phyloP scores from a whole-genome alignment of 2,797 vertebrate genomes.

The Crenichthys baileyi region DNA sequence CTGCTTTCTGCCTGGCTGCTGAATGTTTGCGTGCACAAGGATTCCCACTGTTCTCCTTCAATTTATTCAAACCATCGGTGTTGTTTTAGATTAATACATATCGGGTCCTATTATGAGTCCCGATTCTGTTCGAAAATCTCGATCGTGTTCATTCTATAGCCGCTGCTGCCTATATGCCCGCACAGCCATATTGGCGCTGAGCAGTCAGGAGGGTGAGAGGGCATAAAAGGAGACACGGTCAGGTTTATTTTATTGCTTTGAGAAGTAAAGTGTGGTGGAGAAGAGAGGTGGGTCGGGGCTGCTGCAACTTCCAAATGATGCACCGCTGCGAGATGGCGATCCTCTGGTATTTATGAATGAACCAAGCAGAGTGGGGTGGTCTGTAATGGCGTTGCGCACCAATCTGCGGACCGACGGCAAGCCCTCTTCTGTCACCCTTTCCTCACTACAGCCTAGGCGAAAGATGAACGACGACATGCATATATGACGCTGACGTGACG shows the following conservation, averaged over 20 bases:
- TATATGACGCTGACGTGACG: conserved; percentile 73
- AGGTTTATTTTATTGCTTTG: conserved; percentile 69
- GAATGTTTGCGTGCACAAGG: conserved; percentile 34
- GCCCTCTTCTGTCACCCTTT: conserved; percentile 40
- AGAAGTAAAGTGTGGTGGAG: conserved; percentile 38
- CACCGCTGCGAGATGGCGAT: conserved; percentile 76
- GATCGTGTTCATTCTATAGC: conserved; percentile 23
- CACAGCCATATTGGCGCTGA: conserved; percentile 72
- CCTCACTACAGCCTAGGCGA: conserved; percentile 35
- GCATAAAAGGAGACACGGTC: conserved; percentile 44
- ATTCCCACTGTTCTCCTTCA: conserved; percentile 10
- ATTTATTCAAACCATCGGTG: neutral
- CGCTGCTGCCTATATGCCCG: conserved; percentile 28
- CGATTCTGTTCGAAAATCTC: conserved; percentile 5
- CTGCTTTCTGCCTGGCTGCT: conserved; percentile 26
- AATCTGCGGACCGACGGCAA: conserved; percentile 58
- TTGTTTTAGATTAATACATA: neutral
- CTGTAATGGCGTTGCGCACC: conserved; percentile 78
- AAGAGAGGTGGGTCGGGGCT: neutral
- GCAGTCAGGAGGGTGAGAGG: conserved; percentile 23
- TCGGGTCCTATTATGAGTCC: neutral
- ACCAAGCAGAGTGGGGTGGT: conserved; percentile 64
- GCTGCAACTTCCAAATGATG: conserved; percentile 68
- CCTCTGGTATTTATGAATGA: conserved; percentile 85
- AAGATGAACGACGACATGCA: conserved; percentile 45